A percentile compares a stretch with the other conserved stretches of the same genome.
Evolutionary conservation across 2,888 invertebrate species (phyloP).

Genomic region (Xylota segnis): DNA sequence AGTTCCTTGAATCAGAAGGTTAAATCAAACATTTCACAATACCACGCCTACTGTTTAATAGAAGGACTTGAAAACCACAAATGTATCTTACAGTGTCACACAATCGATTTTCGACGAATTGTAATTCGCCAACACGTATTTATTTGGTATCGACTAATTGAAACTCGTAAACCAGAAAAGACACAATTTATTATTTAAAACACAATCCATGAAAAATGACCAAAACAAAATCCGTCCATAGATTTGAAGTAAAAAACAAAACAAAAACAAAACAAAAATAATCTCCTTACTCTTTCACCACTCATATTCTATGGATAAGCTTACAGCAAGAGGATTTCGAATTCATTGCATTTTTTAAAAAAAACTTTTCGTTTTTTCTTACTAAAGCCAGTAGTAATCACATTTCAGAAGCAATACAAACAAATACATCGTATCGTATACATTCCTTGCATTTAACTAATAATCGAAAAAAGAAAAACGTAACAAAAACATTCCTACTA

Average conservation of each 20-base stretch:
- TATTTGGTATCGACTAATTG: too few relatives aligned
- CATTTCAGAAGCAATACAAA: constrained; percentile 44
- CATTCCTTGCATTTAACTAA: constrained; percentile 68
- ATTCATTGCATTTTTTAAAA: not conserved
- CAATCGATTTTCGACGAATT: too few relatives aligned
- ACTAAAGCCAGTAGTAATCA: constrained; percentile 65
- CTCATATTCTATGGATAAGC: constrained; percentile 64
- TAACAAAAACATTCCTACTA: constrained; percentile 71
- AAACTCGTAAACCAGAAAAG: too few relatives aligned
- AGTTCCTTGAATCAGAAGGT: too few relatives aligned
- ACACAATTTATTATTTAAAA: not conserved
- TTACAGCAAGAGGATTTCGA: constrained; percentile 42
- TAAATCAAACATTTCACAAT: too few relatives aligned
- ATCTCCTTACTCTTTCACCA: constrained; percentile 28
- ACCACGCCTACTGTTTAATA: too few relatives aligned
- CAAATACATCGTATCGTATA: constrained; percentile 41
- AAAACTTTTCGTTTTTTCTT: not conserved
- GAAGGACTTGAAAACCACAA: too few relatives aligned
- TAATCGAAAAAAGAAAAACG: constrained; percentile 55
- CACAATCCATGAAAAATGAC: constrained; percentile 39
- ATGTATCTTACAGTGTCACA: too few relatives aligned
- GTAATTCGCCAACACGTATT: too few relatives aligned
- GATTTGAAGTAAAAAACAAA: constrained; percentile 57
- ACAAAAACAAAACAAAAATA: constrained; percentile 7
- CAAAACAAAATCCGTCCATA: constrained; percentile 73